Evolutionary conservation across 1,140 invertebrate genomes (phyloP), one percentile per base, ranked within the genome.

Genomic region (Idris sp.): DNA sequence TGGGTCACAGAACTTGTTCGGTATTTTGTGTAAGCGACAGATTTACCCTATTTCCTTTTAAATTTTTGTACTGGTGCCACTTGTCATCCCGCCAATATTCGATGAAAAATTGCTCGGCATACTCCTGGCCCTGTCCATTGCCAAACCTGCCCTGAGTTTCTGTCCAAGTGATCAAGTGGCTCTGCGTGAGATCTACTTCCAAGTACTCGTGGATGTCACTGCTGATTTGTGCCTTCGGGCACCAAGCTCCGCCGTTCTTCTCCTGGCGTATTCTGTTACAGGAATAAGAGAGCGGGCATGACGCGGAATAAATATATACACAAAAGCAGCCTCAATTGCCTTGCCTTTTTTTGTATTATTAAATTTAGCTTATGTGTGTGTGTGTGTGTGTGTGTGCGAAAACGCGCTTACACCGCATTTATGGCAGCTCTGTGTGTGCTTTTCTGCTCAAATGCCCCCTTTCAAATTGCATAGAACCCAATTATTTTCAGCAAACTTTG

Each of bases 91-190:
- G 86, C 92, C 92, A 95, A 83, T 97, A 98, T 80, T 98, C 96
- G 0, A 98, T 86, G 15, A 92, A 89, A 83, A 96, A 98, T 15
- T 91, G 89, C 78, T 96, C 94, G 0, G 94, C 92, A 80, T 92
- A 98, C 82, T 98, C 97, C 33, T 93, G 91, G 9, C 96, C 97
- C 62, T 95, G 92, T n/a, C 96, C 96, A 83, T 97, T 97, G 0
- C 95, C 96, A 82, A 97, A 98, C 22, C 97, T 90, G 4, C 97
- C 97, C 79, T 98, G 97, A 0, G 95, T 96, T 79, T 96, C 95
- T 0, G 96, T 94, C 84, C 91, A 93, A 0, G 94, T 96, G 72
- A 98, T 92, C 68, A 96, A 88, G 79, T 95, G 93, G 71, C 95
- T 90, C 40, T 88, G 88, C 3, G 89, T 89, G 7, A 98, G 87